Evolutionary conservation across 2,888 invertebrate species (phyloP), one percentile per base, ranked within the genome.

Genomic region (Phengaris alcon): DNA sequence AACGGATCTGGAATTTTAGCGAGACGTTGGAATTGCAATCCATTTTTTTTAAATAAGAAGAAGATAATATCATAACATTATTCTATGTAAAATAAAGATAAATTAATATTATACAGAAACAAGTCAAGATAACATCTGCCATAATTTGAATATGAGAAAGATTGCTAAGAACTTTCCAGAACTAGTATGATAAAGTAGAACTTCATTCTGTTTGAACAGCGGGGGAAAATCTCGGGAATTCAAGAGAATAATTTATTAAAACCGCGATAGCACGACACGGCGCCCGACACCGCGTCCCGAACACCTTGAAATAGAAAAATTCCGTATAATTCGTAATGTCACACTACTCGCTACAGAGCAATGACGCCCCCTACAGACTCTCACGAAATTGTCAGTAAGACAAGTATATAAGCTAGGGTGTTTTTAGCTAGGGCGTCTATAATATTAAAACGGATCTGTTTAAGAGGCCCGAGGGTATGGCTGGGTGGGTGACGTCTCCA

Each of bases 401-500:
- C 48, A 76, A 74, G 54, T 59, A 13, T 22, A n/a, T 44, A 64
- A 74, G 64, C 6, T 75, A 12, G 73, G 55, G 74, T 70, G 74
- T 75, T 75, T 75, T 78, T 22, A 59, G 44, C 70, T 57, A 70
- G 77, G 77, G 77, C 79, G 77, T 80, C 79, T 80, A 80, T 83
- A 80, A 79, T 80, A 81, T 81, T 81, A 81, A 81, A 85, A 86
- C 84, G 86, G 88, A 88, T 87, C 86, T 85, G 83, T 84, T 80
- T 79, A 80, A 85, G 85, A 84, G 82, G 82, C 82, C 82, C 82
- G 81, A 84, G 84, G 84, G 83, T 82, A 84, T 84, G 86, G 86
- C 85, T 86, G 87, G 88, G 87, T 85, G 84, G 88, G 88, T 90
- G 92, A 91, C 90, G 87, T 90, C 90, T 88, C 86, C 90, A 91